phyloP scores from a whole-genome alignment of 2,797 vertebrate species.

The Platalea minor region DNA sequence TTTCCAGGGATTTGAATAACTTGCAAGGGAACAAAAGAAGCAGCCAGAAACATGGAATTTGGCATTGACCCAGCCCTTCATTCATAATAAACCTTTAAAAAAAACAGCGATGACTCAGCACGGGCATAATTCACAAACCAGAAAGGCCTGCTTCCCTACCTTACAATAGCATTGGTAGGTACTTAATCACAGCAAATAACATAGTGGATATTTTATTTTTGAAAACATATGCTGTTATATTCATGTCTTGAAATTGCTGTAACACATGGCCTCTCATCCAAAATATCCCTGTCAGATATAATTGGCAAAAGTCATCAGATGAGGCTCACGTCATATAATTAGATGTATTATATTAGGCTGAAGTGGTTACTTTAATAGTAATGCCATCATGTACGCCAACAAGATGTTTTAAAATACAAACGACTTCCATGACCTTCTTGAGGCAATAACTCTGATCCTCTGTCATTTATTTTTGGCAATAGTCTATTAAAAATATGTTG shows the following conservation, averaged over 20 bases:
- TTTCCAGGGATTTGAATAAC: conserved; percentile 7
- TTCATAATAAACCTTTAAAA: conserved; percentile 56
- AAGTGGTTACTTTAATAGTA: conserved; percentile 8
- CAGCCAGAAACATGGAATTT: conserved; percentile 37
- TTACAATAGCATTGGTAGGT: conserved; percentile 10
- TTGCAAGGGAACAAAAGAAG: conserved; percentile 23
- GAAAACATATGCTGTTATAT: conserved; percentile 19
- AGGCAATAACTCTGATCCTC: conserved; percentile 9
- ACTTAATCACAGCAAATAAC: conserved; percentile 43
- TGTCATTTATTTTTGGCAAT: conserved; percentile 10
- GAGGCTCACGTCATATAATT: conserved; percentile 52
- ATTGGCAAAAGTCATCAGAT: conserved; percentile 56
- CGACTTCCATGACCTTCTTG: conserved; percentile 8
- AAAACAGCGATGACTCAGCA: conserved; percentile 49
- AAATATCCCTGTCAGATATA: conserved; percentile 47
- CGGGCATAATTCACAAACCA: conserved; percentile 36
- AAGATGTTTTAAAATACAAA: conserved; percentile 30
- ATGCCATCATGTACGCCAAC: not conserved
- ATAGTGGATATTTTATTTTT: conserved; percentile 43
- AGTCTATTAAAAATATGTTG: conserved; percentile 13
- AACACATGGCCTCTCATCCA: conserved; percentile 48
- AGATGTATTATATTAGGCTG: conserved; percentile 7
- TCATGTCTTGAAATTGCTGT: conserved; percentile 37
- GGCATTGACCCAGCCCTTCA: conserved; percentile 50
- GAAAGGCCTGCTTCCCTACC: conserved; percentile 49